phyloP scores from a whole-genome alignment of 2,113 vertebrate genomes.

The Callipepla squamata region DNA sequence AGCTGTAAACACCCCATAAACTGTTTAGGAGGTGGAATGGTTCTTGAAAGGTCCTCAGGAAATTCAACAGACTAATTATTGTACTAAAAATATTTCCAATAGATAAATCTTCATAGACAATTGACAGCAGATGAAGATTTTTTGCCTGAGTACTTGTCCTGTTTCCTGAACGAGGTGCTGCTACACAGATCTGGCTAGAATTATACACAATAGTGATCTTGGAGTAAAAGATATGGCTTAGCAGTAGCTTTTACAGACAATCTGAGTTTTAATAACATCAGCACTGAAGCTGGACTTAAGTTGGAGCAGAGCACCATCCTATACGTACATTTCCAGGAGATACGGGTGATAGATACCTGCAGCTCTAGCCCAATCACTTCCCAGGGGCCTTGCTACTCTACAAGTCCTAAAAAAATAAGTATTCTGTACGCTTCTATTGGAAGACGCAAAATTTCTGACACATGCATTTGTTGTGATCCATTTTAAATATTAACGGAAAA shows the following conservation, averaged over 20 bases:
- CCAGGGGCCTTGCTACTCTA: neutral
- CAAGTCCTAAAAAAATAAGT: neutral
- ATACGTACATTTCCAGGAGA: neutral
- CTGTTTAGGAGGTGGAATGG: neutral
- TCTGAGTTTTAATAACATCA: neutral
- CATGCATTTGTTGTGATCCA: neutral
- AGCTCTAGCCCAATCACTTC: neutral
- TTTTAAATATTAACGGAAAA: neutral
- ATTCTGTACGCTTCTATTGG: neutral
- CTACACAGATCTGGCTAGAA: neutral
- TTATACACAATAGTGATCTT: neutral
- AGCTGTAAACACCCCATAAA: neutral
- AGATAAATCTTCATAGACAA: neutral
- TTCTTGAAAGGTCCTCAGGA: neutral
- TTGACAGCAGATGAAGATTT: neutral
- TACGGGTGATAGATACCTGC: neutral
- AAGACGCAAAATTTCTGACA: neutral
- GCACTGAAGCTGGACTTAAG: neutral
- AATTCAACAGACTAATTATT: neutral
- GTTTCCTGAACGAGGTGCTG: neutral
- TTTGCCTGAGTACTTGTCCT: neutral
- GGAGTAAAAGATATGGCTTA: neutral
- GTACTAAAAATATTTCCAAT: neutral
- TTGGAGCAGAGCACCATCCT: neutral
- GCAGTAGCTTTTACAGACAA: neutral